Percentiles rank a stretch among this genome's conserved stretches.
phyloP scores from a whole-genome alignment of 2,888 invertebrate genomes.

The Dynastes tityus region DNA sequence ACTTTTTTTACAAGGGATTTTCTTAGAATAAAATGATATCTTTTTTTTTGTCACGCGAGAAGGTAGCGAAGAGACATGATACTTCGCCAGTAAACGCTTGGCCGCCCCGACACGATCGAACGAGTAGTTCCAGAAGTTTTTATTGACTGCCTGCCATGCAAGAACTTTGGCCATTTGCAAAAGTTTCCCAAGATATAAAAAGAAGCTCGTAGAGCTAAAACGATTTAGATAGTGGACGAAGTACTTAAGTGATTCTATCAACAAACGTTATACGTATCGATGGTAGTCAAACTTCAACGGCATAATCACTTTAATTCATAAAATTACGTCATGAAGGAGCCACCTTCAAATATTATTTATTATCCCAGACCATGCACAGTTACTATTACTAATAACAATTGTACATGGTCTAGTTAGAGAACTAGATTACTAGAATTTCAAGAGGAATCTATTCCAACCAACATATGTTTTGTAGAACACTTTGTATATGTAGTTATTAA shows the following conservation, averaged over 20 bases:
- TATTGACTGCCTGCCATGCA: conserved; percentile 8
- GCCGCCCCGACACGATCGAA: conserved; percentile 1
- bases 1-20: not conserved
- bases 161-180: conserved; percentile 4
- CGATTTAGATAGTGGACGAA: not conserved
- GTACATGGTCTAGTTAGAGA: too few relatives aligned
- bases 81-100: conserved; percentile 16
- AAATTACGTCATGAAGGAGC: too few relatives aligned
- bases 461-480: too few relatives aligned
- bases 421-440: too few relatives aligned
- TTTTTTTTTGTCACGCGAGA: conserved; percentile 5
- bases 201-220: conserved; percentile 2
- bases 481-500: too few relatives aligned
- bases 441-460: too few relatives aligned
- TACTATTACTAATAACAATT: too few relatives aligned
- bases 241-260: conserved; percentile 10
- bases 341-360: too few relatives aligned
- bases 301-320: too few relatives aligned
- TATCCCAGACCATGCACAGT: too few relatives aligned
- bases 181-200: conserved; percentile 11
- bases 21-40: not conserved
- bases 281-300: too few relatives aligned
- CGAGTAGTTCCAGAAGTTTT: conserved; percentile 3
- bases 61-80: not conserved
- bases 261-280: not conserved